Percentiles rank a stretch among this genome's conserved stretches.
Evolutionary conservation across 2,113 vertebrate genomes (phyloP).

Genomic region (Trogon surrucura): DNA sequence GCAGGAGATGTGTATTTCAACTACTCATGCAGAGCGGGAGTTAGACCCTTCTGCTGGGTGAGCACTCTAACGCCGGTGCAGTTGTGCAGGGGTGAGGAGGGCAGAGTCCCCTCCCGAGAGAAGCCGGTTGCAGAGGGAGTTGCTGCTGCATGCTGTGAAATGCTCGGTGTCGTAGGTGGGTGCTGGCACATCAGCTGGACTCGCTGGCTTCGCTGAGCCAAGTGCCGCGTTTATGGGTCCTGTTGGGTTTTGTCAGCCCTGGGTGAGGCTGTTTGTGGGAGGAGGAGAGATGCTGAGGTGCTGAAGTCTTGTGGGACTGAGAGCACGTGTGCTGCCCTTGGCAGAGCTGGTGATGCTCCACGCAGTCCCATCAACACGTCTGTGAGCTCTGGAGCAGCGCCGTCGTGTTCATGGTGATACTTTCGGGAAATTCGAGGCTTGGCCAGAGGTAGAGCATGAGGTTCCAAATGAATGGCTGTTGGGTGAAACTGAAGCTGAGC

Average conservation of each 20-base stretch:
- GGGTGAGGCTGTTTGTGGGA: neutral
- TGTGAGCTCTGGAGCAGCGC: neutral
- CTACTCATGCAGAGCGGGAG: neutral
- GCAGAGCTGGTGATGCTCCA: neutral
- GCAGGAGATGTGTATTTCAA: neutral
- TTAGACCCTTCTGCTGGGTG: neutral
- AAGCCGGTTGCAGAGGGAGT: neutral
- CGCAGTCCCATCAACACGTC: fast-evolving
- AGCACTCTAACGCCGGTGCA: neutral
- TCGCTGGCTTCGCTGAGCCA: neutral
- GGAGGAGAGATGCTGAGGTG: neutral
- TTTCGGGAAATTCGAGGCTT: neutral
- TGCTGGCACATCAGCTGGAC: neutral
- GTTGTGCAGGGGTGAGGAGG: neutral
- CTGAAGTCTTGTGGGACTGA: neutral
- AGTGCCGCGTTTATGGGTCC: neutral
- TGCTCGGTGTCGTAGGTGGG: neutral
- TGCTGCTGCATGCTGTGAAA: neutral
- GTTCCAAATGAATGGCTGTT: neutral
- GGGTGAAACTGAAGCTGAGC: neutral
- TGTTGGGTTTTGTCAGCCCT: fast-evolving
- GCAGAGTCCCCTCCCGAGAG: neutral
- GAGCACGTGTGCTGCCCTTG: fast-evolving
- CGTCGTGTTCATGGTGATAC: neutral
- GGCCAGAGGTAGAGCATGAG: neutral